These are phyloP conservation scores for Trissolcus brochymenae DNA, from an alignment of 2,888 invertebrate species.

Conservation along the genomic window DNA sequence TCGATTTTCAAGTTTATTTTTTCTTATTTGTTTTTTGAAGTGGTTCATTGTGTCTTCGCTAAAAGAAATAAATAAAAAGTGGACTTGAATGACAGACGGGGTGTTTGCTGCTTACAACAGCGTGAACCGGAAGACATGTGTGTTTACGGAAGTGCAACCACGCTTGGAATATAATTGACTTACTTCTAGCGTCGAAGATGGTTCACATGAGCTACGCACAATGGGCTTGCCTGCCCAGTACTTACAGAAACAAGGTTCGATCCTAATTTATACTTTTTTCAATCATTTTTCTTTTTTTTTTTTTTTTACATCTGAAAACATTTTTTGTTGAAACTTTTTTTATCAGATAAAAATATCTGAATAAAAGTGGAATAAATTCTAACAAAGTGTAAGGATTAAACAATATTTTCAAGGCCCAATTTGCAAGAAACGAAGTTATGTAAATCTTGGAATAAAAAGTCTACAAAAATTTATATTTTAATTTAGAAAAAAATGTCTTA, in stretches of 20 bases:
- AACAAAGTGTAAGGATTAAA: no score
- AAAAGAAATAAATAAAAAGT: conserved; percentile 10
- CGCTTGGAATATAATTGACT: conserved; percentile 19
- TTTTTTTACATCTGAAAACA: no score
- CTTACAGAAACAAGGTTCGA: conserved; percentile 75
- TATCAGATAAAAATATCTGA: no score
- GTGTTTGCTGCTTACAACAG: background rate
- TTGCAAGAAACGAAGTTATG: no score
- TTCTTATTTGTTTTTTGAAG: background rate
- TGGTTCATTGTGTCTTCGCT: background rate
- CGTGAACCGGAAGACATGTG: conserved; percentile 24
- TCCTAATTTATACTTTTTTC: background rate
- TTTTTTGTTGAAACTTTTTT: no score
- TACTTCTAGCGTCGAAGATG: conserved; percentile 62
- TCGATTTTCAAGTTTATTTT: no score
- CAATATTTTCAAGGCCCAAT: no score
- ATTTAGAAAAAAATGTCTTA: no score
- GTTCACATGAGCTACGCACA: conserved; percentile 75
- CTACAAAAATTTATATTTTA: no score
- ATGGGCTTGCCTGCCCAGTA: conserved; percentile 75
- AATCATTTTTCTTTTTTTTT: background rate
- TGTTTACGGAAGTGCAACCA: conserved; percentile 43
- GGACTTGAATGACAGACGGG: conserved; percentile 2
- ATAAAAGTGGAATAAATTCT: no score
- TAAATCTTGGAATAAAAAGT: no score